Percentiles rank a stretch among this genome's conserved stretches.
These are phyloP conservation scores for Eupristina koningsbergeri DNA, from an alignment of 1,140 invertebrate species.

Conservation along the genomic window DNA sequence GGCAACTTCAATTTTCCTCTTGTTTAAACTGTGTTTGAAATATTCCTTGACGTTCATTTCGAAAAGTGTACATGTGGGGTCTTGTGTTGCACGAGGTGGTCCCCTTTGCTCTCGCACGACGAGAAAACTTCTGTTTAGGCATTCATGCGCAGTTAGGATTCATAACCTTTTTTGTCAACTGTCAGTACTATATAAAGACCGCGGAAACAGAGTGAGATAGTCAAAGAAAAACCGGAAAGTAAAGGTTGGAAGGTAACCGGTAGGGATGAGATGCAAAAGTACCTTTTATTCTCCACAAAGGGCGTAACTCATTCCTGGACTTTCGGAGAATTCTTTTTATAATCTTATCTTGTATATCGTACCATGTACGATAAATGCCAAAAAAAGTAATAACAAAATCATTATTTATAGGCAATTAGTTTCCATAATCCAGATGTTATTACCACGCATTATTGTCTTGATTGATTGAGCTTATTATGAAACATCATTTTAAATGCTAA, in stretches of 20 bases:
- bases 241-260: slow-evolving; percentile 26
- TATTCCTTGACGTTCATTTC: slow-evolving; percentile 43
- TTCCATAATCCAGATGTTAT: too few relatives aligned
- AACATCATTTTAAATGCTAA: too few relatives aligned
- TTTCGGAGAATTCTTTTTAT: slow-evolving; percentile 35
- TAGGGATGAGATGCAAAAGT: background rate
- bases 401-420: too few relatives aligned
- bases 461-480: too few relatives aligned
- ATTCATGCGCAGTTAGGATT: slow-evolving; percentile 63
- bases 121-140: slow-evolving; percentile 52
- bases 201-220: slow-evolving; percentile 10
- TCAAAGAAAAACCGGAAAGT: slow-evolving; percentile 36
- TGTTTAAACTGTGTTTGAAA: slow-evolving; percentile 49
- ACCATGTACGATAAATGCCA: background rate
- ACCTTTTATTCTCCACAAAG: background rate
- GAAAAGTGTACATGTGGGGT: slow-evolving; percentile 30
- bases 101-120: slow-evolving; percentile 52
- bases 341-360: slow-evolving; percentile 17
- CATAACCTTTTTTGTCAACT: slow-evolving; percentile 57
- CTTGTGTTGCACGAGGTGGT: background rate
- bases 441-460: too few relatives aligned
- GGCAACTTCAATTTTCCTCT: slow-evolving; percentile 44
- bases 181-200: slow-evolving; percentile 29
- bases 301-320: slow-evolving; percentile 37
- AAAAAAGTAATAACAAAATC: background rate